Evolutionary conservation across 2,797 vertebrate species (phyloP), one percentile per base, ranked within the genome.

Genomic region (Clamator glandarius): DNA sequence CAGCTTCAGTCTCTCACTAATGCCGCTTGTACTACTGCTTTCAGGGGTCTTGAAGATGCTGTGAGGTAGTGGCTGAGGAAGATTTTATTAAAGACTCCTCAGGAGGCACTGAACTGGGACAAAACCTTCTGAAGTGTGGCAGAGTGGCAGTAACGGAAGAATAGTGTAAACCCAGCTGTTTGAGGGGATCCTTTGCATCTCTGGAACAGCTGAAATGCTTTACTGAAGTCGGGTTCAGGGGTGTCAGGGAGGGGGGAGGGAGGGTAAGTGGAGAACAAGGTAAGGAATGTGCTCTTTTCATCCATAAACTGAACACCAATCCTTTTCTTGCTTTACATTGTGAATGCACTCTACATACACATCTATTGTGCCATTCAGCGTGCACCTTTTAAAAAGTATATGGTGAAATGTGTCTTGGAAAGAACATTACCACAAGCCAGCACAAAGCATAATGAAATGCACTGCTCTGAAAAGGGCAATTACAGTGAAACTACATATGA

Each of bases 391-490:
- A 54, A 62, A 79, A 82, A 77, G 46, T 39, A 9, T 62, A 21
- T 15, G 54, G 50, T 42, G 75, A 84, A 70, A 61, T 5, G 2
- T 8, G 44, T 93, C 62, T 94, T 83, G 78, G 84, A 77, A 89
- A 80, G 92, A 93, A 85, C 50, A 24, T 72, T 68, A 74, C 77
- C 54, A 50, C 72, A 85, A 85, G 67, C 67, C 68, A 87, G 86
- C 77, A 82, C 31, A 67, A 84, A 91, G 79, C 75, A 85, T 92
- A 94, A 93, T 33, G 72, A 89, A 95, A 77, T 10, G 58, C 90
- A 66, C 35, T 93, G 42, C 63, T 89, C 63, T 89, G 89, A 92
- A 96, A 95, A 92, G 95, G 95, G 94, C 95, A 95, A 95, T 94
- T 95, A 85, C 68, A 95, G 87, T 52, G 87, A 89, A 92, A 62